A percentile compares a stretch with the other conserved stretches of the same genome.
These are phyloP conservation scores for Tiliqua scincoides DNA, from an alignment of 2,113 vertebrate species.

Conservation along the genomic window DNA sequence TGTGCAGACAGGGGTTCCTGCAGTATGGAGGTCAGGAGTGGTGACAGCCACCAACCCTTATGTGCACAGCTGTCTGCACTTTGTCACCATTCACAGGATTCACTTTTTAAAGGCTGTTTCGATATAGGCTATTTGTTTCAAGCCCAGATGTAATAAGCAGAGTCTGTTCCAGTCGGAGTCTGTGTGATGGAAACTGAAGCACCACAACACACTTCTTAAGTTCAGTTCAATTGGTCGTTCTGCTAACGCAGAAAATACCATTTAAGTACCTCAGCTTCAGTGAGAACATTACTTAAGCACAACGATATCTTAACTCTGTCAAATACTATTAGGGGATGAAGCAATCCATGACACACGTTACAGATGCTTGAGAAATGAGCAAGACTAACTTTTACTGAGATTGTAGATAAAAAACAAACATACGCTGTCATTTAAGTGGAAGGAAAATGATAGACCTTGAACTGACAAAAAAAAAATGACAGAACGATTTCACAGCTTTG, in stretches of 20 bases:
- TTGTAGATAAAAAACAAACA: not conserved
- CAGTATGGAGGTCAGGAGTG: not conserved
- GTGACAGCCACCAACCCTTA: not conserved
- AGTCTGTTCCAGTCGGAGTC: constrained; percentile 12
- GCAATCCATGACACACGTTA: not conserved
- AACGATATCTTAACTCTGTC: not conserved
- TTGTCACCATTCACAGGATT: not conserved
- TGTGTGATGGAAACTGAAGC: not conserved
- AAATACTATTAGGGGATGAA: not conserved
- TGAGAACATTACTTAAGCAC: constrained; percentile 46
- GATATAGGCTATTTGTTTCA: not conserved
- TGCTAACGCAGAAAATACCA: constrained; percentile 35
- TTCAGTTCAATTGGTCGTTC: not conserved
- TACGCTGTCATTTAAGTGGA: not conserved
- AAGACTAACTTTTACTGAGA: not conserved
- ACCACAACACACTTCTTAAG: constrained; percentile 18
- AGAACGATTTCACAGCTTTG: not conserved
- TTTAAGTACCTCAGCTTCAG: constrained; percentile 36
- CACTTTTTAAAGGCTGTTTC: not conserved
- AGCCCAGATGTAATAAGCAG: not conserved
- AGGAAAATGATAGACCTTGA: not conserved
- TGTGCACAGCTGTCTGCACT: too few relatives aligned
- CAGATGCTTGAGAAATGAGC: not conserved
- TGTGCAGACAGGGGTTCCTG: too few relatives aligned
- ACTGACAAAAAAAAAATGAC: constrained; percentile 2